A percentile compares a stretch with the other conserved stretches of the same genome.
These are phyloP conservation scores for Eupeodes corollae DNA, from an alignment of 1,140 invertebrate species.

Conservation along the genomic window DNA sequence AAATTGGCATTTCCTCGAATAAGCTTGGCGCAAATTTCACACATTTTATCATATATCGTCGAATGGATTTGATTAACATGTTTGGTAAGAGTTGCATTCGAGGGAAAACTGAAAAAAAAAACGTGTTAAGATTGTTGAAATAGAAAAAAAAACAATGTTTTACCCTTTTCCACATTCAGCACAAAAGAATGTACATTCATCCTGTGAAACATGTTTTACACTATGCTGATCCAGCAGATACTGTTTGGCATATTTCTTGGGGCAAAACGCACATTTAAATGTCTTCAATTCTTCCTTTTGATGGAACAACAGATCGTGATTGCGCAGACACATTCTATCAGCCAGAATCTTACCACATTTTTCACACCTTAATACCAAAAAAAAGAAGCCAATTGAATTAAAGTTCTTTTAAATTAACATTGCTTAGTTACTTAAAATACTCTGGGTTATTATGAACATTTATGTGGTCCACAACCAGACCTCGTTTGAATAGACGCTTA, in stretches of 20 bases:
- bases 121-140: too few species aligned
- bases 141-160: neutral
- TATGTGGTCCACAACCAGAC: slow-evolving; percentile 27
- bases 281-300: slow-evolving; percentile 26
- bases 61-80: too few species aligned
- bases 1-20: slow-evolving; percentile 23
- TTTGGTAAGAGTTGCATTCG: too few species aligned
- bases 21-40: slow-evolving; percentile 32
- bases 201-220: slow-evolving; percentile 13
- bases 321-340: slow-evolving; percentile 27
- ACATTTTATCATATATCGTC: slow-evolving; percentile 17
- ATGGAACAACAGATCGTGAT: slow-evolving; percentile 27
- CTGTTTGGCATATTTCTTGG: slow-evolving; percentile 23
- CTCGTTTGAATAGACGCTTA: slow-evolving; percentile 30
- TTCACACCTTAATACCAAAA: slow-evolving; percentile 14
- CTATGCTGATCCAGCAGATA: slow-evolving; percentile 28
- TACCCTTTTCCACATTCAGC: slow-evolving; percentile 23
- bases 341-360: slow-evolving; percentile 24
- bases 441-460: slow-evolving; percentile 26
- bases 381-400: too few species aligned
- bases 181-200: slow-evolving; percentile 22
- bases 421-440: slow-evolving; percentile 33
- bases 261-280: slow-evolving; percentile 25
- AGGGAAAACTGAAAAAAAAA: too few species aligned
- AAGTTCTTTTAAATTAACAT: too few species aligned